Conservation (phyloP, 2,888 invertebrate species). For the Eugnorisma glareosa region DNA sequence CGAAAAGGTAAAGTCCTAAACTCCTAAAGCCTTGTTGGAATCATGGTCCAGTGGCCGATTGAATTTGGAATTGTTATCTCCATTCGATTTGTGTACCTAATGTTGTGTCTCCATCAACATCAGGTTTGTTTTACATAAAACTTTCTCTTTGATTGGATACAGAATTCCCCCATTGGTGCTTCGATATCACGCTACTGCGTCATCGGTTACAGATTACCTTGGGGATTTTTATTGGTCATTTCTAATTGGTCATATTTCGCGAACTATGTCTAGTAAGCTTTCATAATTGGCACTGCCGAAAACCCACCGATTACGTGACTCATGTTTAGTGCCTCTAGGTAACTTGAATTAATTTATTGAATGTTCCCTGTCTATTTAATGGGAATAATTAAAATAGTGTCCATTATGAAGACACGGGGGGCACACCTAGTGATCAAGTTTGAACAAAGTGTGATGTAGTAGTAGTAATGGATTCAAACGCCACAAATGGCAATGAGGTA, state of each 20-base stretch:
- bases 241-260: conserved; percentile 35
- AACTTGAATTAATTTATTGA: neutral
- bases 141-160: conserved; percentile 19
- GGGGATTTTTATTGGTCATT: conserved; percentile 33
- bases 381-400: conserved; percentile 37
- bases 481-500: conserved; percentile 81
- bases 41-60: neutral
- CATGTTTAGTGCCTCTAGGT: neutral
- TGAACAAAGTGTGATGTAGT: conserved; percentile 65
- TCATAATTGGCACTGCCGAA: conserved; percentile 27
- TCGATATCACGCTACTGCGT: conserved; percentile 12
- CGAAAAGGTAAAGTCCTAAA: neutral
- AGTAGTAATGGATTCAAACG: conserved; percentile 71
- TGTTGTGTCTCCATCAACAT: conserved; percentile 11
- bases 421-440: conserved; percentile 67
- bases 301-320: conserved; percentile 33
- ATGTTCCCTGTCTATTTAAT: conserved; percentile 13
- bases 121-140: neutral
- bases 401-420: conserved; percentile 39
- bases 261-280: conserved; percentile 17
- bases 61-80: neutral
- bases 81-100: neutral
- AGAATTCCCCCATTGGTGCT: neutral
- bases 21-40: neutral
- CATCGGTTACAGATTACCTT: conserved; percentile 37